Evolutionary conservation across 1,140 invertebrate species (phyloP), one percentile per base, ranked within the genome.

Genomic region (Helicoverpa zea): DNA sequence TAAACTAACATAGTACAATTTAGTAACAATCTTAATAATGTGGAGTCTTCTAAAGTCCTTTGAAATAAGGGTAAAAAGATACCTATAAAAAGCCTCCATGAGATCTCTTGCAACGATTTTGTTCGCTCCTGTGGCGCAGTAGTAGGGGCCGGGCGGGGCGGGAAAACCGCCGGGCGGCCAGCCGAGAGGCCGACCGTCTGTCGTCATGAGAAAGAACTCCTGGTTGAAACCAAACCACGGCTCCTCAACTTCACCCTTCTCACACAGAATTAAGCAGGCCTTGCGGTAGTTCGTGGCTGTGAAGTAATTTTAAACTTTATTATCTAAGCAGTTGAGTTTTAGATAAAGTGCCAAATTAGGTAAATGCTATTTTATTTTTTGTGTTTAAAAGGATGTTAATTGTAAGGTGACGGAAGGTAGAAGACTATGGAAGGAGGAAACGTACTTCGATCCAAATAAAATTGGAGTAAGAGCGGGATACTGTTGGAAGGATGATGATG

Each of bases 171-270:
- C 97, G 83, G 97, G 97, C 30, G 98, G 98, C 98, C 98, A 99
- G 14, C 98, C 98, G 73, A 98, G 97, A 3, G 98, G 98, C 78
- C 97, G 96, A 2, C 94, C 94, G 88, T 98, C 97, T 29, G 96
- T 96, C 81, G 98, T 98, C 12, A 98, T 95, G 11, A 99, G 95
- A 70, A 97, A 98, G 94, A 98, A 98, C 92, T 99, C 98, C 84
- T 96, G 96, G 88, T 97, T 96, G 84, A 98, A 99, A 0, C 99
- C 99, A 91, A 99, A 99, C 99, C 98, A 99, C 0, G 99, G 98
- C 73, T 98, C 96, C 47, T 97, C 96, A 13, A 97, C 97, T 49
- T 97, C 97, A 0, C 97, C 97, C 73, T 96, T 96, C 63, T 97
- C 96, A 95, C 97, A 97, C 0, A 97, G 96, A 81, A 98, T 96